phyloP scores from a whole-genome alignment of 2,888 invertebrate species.

The Drosophila affinis region DNA sequence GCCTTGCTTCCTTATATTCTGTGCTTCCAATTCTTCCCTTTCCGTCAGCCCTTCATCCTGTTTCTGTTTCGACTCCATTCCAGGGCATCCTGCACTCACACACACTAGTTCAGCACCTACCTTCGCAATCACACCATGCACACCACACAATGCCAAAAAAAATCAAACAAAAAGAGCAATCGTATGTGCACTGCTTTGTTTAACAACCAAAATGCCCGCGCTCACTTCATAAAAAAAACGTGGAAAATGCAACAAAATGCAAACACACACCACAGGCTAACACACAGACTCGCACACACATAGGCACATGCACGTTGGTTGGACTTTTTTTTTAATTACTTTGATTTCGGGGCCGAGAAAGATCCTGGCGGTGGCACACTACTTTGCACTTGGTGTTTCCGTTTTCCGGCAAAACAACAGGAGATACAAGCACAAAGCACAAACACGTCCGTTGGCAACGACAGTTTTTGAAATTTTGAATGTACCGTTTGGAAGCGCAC shows the following conservation, averaged over 20 bases:
- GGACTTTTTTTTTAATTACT: not conserved
- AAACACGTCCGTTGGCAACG: conserved; percentile 20
- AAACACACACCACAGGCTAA: not conserved
- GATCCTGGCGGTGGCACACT: not conserved
- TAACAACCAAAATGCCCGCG: not conserved
- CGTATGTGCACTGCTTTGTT: not conserved
- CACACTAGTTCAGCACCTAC: not conserved
- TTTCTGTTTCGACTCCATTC: not conserved
- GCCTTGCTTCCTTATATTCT: not conserved
- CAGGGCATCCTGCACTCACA: not conserved
- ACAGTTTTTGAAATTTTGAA: conserved; percentile 2
- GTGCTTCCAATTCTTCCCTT: not conserved
- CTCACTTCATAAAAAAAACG: not conserved
- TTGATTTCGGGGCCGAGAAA: not conserved
- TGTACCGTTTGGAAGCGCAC: too few species aligned
- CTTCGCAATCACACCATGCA: too few species aligned
- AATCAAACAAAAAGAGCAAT: not conserved
- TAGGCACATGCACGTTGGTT: not conserved
- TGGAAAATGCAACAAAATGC: not conserved
- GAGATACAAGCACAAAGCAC: conserved; percentile 4
- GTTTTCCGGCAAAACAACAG: conserved; percentile 7
- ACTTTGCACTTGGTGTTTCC: not conserved
- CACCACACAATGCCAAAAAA: not conserved
- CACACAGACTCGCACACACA: not conserved
- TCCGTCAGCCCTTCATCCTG: not conserved